Evolutionary conservation across 2,113 vertebrate species (phyloP), one percentile per base, ranked within the genome.

Genomic region (Leptobrachium leishanense): DNA sequence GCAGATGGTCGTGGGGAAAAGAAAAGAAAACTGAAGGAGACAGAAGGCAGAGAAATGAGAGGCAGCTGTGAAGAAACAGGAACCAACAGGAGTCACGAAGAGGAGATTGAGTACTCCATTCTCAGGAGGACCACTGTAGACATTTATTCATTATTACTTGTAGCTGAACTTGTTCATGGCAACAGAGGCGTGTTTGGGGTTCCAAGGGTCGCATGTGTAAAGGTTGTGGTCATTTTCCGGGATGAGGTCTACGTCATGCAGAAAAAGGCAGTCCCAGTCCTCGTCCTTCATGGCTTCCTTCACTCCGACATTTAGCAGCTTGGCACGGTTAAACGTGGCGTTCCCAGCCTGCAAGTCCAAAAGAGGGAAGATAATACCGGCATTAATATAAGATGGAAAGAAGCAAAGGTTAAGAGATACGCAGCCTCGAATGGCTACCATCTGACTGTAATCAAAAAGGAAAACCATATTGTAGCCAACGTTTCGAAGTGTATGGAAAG

Each of bases 111-210:
- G 7, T 0, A 31, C 20, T 31, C 20, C 20, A 31, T 31, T 31
- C 20, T 31, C 20, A 31, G 20, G 6, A 2, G 2, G 43, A 8
- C 2, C 4, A 42, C 1, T 15, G 20, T 6, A 85, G 63, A 84
- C 41, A 53, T n/a, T 44, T 46, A 41, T 40, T 41, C 8, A 42
- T 1, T 68, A 31, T 64, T 85, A 94, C 97, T 95, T 96, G 94
- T 99, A 99, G 80, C 94, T 88, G 5, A 99, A 99, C 81, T 99
- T 99, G 86, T 98, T 97, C 96, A 99, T 98, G 86, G 97, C 97
- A 2, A 98, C 86, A 0, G 97, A 97, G 66, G 95, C 92, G 0
- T 99, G 97, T 13, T 94, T 95, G 73, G 97, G 97, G 73, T 93
- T 92, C 84, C 94, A 92, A 39, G 92, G 92, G 85, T 98, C 96